Conservation (phyloP, 2,797 vertebrate species). For the Carduelis carduelis region DNA sequence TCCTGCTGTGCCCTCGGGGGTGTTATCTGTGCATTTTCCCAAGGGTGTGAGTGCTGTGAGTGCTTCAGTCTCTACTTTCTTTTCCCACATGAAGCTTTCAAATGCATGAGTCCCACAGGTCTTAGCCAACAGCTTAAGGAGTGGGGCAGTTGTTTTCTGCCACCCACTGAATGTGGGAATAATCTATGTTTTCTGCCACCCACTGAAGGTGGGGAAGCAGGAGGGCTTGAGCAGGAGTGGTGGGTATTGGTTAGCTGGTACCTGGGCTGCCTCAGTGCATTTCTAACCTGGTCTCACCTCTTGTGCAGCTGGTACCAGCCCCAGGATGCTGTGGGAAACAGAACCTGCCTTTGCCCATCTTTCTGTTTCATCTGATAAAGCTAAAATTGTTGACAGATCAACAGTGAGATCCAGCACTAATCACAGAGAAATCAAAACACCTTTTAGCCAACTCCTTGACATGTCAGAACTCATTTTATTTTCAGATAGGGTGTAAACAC, state of each 20-base stretch:
- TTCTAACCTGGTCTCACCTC: not conserved
- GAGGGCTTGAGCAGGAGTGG: not conserved
- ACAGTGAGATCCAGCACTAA: not conserved
- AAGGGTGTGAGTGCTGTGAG: not conserved
- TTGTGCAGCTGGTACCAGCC: not conserved
- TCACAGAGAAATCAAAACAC: constrained; percentile 15
- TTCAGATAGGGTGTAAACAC: not conserved
- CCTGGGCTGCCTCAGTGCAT: not conserved
- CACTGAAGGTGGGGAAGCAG: not conserved
- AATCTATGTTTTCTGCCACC: not conserved
- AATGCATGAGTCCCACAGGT: not conserved
- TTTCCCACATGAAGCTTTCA: not conserved
- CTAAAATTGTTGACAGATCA: constrained; percentile 2
- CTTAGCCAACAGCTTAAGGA: not conserved
- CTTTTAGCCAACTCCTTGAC: not conserved
- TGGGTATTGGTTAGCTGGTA: not conserved
- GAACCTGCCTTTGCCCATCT: not conserved
- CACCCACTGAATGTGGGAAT: not conserved
- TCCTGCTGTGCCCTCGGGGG: rapidly evolving
- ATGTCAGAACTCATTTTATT: constrained; percentile 14
- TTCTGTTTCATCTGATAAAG: not conserved
- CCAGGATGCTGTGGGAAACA: not conserved
- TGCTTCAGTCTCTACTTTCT: rapidly evolving
- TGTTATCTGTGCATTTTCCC: not conserved
- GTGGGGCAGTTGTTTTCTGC: not conserved